phyloP scores from a whole-genome alignment of 2,888 invertebrate genomes.

The Sinopyrophorus schimmeli region DNA sequence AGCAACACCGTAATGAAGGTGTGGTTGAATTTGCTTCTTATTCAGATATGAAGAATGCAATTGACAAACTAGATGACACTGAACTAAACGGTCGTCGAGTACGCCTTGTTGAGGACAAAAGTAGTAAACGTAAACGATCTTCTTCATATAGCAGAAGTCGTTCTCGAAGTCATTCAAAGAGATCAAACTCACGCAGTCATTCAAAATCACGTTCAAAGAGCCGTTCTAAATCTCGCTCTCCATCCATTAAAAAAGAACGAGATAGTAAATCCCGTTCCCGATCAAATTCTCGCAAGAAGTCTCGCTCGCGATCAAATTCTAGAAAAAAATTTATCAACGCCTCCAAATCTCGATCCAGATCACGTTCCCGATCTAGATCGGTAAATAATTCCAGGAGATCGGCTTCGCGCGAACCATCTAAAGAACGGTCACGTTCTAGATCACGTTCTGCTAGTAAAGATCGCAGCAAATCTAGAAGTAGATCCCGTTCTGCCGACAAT shows the following conservation, averaged over 20 bases:
- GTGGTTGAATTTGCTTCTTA: slow-evolving; percentile 96
- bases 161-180: slow-evolving; percentile 57
- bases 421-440: slow-evolving; percentile 50
- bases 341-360: slow-evolving; percentile 45
- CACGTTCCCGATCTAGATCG: slow-evolving; percentile 37
- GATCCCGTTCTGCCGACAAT: slow-evolving; percentile 46
- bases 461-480: slow-evolving; percentile 47
- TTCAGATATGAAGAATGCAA: slow-evolving; percentile 94
- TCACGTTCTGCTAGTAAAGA: slow-evolving; percentile 49
- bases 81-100: slow-evolving; percentile 95
- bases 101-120: slow-evolving; percentile 86
- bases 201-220: slow-evolving; percentile 47
- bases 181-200: slow-evolving; percentile 54
- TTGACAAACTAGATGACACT: slow-evolving; percentile 95
- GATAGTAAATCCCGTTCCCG: slow-evolving; percentile 50
- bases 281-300: slow-evolving; percentile 51
- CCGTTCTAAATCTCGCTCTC: slow-evolving; percentile 35
- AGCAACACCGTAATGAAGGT: slow-evolving; percentile 91
- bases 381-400: slow-evolving; percentile 12
- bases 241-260: slow-evolving; percentile 21
- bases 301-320: slow-evolving; percentile 42
- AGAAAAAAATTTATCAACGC: slow-evolving; percentile 24
- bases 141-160: slow-evolving; percentile 57
- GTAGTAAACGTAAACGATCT: slow-evolving; percentile 57
- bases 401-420: slow-evolving; percentile 46